Percentiles rank a stretch among this genome's conserved stretches.
phyloP scores from a whole-genome alignment of 2,888 invertebrate genomes.

The Pyrrhosoma nymphula region DNA sequence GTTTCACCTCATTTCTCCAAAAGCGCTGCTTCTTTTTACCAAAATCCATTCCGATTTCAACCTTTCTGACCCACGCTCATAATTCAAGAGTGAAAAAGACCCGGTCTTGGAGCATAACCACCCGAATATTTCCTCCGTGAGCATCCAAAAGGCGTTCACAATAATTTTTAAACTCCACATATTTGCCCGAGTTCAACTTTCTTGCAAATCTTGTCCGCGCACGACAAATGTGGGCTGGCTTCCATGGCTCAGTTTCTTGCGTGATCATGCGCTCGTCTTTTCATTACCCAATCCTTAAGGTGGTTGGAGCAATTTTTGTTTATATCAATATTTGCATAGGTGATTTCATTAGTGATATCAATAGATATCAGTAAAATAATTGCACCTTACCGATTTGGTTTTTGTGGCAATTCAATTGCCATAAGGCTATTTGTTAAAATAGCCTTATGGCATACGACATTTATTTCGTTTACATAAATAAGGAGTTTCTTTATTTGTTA shows the following conservation, averaged over 20 bases:
- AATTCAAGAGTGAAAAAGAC: constrained; percentile 14
- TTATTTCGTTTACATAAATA: too few species aligned
- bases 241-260: background rate
- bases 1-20: background rate
- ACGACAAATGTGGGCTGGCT: constrained; percentile 18
- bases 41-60: background rate
- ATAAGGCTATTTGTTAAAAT: too few species aligned
- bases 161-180: background rate
- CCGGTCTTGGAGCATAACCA: background rate
- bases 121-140: background rate
- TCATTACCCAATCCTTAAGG: background rate
- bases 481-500: too few species aligned
- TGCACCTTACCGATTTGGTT: too few species aligned
- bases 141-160: background rate
- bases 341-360: too few species aligned
- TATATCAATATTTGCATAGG: too few species aligned
- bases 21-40: background rate
- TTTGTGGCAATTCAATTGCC: too few species aligned
- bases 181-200: background rate
- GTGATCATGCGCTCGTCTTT: background rate
- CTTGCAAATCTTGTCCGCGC: background rate
- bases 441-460: too few species aligned
- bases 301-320: too few species aligned
- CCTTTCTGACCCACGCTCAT: constrained; percentile 47
- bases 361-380: too few species aligned